phyloP scores from a whole-genome alignment of 2,113 vertebrate genomes.

The Sebastes fasciatus region DNA sequence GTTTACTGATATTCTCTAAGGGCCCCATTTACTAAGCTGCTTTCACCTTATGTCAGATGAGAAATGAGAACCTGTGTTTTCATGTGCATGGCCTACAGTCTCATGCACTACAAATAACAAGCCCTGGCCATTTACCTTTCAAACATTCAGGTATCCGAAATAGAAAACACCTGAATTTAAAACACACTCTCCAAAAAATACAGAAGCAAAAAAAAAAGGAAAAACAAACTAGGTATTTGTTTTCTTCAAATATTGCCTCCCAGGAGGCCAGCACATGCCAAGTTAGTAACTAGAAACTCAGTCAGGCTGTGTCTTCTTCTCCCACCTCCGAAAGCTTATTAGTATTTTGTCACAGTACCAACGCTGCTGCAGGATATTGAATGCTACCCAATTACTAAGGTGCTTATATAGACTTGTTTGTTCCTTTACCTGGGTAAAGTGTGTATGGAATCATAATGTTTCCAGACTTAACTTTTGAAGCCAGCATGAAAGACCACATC shows the following conservation, averaged over 20 bases:
- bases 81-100: neutral
- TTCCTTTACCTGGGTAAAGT: slow-evolving; percentile 59
- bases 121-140: slow-evolving; percentile 11
- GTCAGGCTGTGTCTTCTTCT: slow-evolving; percentile 32
- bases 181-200: neutral
- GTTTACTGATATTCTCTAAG: slow-evolving; percentile 35
- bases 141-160: slow-evolving; percentile 2
- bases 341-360: slow-evolving; percentile 68
- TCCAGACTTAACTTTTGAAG: slow-evolving; percentile 32
- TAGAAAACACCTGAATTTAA: slow-evolving; percentile 26
- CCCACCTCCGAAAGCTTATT: slow-evolving; percentile 64
- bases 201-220: neutral
- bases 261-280: slow-evolving; percentile 42
- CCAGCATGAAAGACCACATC: neutral
- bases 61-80: slow-evolving; percentile 27
- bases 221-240: slow-evolving; percentile 34
- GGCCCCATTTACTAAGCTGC: slow-evolving; percentile 25
- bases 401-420: slow-evolving; percentile 62
- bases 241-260: slow-evolving; percentile 47
- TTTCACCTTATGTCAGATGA: slow-evolving; percentile 9
- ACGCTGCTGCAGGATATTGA: slow-evolving; percentile 69
- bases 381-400: slow-evolving; percentile 67
- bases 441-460: slow-evolving; percentile 64
- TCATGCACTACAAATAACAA: slow-evolving; percentile 4
- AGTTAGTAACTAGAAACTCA: slow-evolving; percentile 52